phyloP scores from a whole-genome alignment of 2,797 vertebrate species.

The Nannoperca obscura region DNA sequence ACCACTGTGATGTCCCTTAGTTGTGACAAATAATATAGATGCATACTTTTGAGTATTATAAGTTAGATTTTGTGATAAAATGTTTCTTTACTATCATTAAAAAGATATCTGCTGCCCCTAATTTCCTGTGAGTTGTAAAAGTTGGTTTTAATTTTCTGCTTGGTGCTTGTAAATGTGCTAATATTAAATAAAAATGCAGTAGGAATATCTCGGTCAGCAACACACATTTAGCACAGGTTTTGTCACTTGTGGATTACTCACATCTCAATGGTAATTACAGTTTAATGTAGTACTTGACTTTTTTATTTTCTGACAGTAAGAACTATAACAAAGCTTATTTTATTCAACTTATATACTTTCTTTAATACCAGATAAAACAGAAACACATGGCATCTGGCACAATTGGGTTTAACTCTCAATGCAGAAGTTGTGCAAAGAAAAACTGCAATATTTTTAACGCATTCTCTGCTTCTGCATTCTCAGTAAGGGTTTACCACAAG shows the following conservation, averaged over 20 bases:
- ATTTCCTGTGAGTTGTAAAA: background rate
- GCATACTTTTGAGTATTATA: background rate
- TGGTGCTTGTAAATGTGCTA: background rate
- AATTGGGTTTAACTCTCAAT: background rate
- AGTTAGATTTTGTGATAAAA: background rate
- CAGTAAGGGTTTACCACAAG: background rate
- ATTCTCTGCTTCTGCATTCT: background rate
- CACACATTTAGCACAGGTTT: background rate
- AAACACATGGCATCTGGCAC: background rate
- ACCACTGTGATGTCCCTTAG: background rate
- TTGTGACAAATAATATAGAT: background rate
- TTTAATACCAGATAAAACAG: background rate
- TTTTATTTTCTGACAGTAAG: background rate
- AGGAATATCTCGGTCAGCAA: background rate
- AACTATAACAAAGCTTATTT: background rate
- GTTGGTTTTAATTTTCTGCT: background rate
- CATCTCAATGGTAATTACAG: background rate
- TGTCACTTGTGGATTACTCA: background rate
- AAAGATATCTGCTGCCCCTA: background rate
- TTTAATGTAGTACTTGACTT: background rate
- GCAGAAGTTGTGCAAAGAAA: background rate
- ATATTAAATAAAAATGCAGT: background rate
- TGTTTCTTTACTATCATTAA: background rate
- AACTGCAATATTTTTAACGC: background rate
- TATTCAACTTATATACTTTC: background rate